Base-by-base conservation (phyloP, 2,113 vertebrate species). In the Lates calcarifer region DNA sequence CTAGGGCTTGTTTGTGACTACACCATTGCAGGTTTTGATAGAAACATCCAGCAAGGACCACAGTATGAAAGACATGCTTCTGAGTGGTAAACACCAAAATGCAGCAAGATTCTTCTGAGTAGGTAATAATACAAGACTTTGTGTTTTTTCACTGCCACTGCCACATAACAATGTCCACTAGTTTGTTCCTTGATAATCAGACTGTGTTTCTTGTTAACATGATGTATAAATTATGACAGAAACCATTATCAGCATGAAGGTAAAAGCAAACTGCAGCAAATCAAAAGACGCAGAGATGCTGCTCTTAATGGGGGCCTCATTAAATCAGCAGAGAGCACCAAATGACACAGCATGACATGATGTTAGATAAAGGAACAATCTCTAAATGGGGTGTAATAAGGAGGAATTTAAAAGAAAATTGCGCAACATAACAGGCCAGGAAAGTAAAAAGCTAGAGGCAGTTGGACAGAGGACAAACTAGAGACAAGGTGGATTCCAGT, bases 261-360 rank as follows among this genome's bases (percentile, higher is more conserved):
- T 68, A 57, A 83, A 75, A 68, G 66, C 60, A 73, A 72, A 74
- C 20, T 64, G 53, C n/a, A 80, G 56, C 22, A 62, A 69, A 85
- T 62, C 39, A 77, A 83, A 55, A 81, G 39, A 37, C 11, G 7
- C 43, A 4, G 26, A 62, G n/a, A 64, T 65, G 60, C 55, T 81
- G 15, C 18, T 51, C 56, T 65, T 80, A 39, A 79, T 67, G 13
- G 17, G 11, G 24, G 12, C 24, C 66, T 83, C 51, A 63, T 89
- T 82, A 85, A 74, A 79, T 69, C 79, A 83, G 51, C 74, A 64
- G 84, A 74, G n/a, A 78, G 55, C 51, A 69, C 45, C 45, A 65
- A 62, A 81, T 70, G 51, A 74, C 45, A 65, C 73, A 81, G 69
- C 69, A 64, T 58, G 45, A 72, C 56, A 81, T 5, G 13, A 28